Base-by-base conservation (phyloP, 2,797 vertebrate species). In the Siniperca undulata region DNA sequence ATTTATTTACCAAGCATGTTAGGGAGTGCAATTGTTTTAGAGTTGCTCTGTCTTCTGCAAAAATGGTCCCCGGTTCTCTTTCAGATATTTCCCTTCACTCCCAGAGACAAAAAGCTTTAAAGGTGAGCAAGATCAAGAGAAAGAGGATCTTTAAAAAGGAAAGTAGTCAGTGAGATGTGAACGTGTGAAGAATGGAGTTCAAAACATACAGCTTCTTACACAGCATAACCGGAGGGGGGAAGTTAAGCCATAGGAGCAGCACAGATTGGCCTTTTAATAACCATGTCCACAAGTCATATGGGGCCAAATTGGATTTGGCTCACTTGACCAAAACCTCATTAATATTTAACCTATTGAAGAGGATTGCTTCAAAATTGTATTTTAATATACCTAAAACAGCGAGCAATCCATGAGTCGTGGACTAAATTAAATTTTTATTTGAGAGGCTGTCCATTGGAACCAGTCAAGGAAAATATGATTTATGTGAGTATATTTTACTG, bases 311-410 rank as follows among this genome's bases (percentile, higher is more conserved):
- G 88, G 92, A 93, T 95, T 94, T 94, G 91, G 87, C 88, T 95
- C 91, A 94, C 90, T 93, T 94, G 90, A 92, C 90, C 90, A 93
- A 94, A 94, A 92, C 89, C 90, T 93, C 90, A 93, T 93, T 94
- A 94, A 94, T 93, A 93, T 90, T 93, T 90, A 88, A 91, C 91
- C 86, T 91, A 90, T 92, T 92, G 79, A 83, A 80, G 48, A 88
- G 81, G 77, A 88, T 86, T 88, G 89, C 81, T 89, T 89, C 40
- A 89, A 91, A 90, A 87, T 91, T 91, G 85, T 91, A 91, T 91
- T 92, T 89, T 77, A 90, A 82, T 88, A 81, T 79, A 89, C 86
- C 82, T 84, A 88, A 91, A 93, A 83, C 75, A 81, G 71, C 22
- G 7, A 83, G 83, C 8, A 13, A 80, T 81, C 86, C 64, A 16